Percentiles rank a stretch among this genome's conserved stretches.
Evolutionary conservation across 2,888 invertebrate genomes (phyloP).

Genomic region (Gibbula magus): DNA sequence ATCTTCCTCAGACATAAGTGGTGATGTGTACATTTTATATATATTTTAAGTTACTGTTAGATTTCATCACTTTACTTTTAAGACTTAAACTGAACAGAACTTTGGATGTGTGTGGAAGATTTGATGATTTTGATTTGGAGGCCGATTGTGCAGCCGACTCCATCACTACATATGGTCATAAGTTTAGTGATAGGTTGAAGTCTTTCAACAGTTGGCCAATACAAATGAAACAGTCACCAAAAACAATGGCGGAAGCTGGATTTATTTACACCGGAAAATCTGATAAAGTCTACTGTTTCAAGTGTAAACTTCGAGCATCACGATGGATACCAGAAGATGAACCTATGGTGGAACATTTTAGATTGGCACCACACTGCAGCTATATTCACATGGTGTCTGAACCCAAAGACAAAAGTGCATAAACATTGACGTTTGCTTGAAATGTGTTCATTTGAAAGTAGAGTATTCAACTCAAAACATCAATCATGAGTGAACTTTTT

Average conservation of each 20-base stretch:
- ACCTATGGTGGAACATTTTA: background rate
- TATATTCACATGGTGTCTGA: slow-evolving; percentile 1
- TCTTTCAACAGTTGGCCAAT: background rate
- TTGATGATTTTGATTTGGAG: background rate
- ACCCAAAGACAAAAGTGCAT: slow-evolving; percentile 10
- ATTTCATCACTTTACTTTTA: background rate
- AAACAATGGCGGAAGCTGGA: background rate
- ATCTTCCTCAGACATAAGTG: background rate
- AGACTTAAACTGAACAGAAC: background rate
- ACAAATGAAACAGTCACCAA: slow-evolving; percentile 4
- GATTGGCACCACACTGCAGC: background rate
- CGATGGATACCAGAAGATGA: slow-evolving; percentile 3
- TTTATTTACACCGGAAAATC: background rate
- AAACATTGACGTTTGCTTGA: too few species aligned
- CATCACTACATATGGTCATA: background rate
- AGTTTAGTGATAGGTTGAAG: background rate
- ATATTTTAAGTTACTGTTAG: background rate
- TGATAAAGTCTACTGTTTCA: slow-evolving; percentile 12
- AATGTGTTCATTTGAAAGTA: background rate
- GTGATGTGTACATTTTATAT: background rate
- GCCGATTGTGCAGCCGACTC: background rate
- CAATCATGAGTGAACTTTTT: background rate
- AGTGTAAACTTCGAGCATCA: background rate
- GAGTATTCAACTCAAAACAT: too few species aligned
- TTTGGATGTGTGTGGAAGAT: background rate